Base-by-base conservation (phyloP, 2,888 invertebrate species). In the Boloria euphrosyne region DNA sequence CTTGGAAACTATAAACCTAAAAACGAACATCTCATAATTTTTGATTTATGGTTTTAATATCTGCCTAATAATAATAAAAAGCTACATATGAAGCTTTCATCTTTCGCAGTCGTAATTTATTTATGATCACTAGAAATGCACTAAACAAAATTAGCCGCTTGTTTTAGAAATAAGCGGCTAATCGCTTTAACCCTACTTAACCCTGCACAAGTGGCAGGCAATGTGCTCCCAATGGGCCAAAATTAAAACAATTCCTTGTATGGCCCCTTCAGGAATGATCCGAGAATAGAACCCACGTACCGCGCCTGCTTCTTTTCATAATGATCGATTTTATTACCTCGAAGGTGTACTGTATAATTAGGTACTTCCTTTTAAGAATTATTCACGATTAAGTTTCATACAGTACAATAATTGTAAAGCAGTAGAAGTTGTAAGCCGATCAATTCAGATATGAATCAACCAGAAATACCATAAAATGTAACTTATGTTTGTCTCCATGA, bases 171-270 rank as follows among this genome's bases (percentile, higher is more conserved):
- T 22, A 22, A 22, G 22, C 22, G 22, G 22, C 55, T 55, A 44
- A 44, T 44, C 43, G 10, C 22, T 46, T 57, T 57, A 57, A 46
- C 46, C 44, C 62, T 55, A 63, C 62, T 63, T 63, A 55, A 22
- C 52, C 52, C 51, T 7, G 27, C 47, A 38, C 10, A 38, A 38
- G 31, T 38, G 31, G 31, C 31, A 57, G 63, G 49, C 62, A 59
- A 44, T 52, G 38, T 68, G 57, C 60, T 22, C 53, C 16, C 27
- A 3, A 27, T 44, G n/a, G 57, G 31, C 44, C 52, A 65, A 53
- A 62, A 47, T 60, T 57, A 51, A 68, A 68, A 68, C 67, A 67
- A 64, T 67, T 64, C 67, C 67, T 51, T 65, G 49, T 68, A 65
- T 50, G 38, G 47, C 49, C 46, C 61, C 49, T 43, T 57, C 57